Evolutionary conservation across 2,888 invertebrate genomes (phyloP).

Genomic region (Calliopum simillimum): DNA sequence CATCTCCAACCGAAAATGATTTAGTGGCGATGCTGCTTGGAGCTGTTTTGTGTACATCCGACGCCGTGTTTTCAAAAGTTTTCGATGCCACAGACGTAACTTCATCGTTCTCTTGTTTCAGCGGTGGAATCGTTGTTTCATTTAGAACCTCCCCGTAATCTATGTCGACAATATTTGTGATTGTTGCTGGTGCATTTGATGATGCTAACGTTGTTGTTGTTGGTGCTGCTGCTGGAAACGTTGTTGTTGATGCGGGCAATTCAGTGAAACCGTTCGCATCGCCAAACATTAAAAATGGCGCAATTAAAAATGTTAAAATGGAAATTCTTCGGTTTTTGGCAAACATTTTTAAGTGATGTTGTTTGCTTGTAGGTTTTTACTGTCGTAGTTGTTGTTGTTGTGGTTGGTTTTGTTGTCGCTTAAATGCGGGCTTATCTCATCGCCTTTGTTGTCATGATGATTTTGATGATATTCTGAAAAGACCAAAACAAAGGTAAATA

Average conservation of each 20-base stretch:
- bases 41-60: background rate
- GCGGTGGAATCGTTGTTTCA: background rate
- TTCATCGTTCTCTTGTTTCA: background rate
- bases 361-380: background rate
- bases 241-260: slow-evolving; percentile 16
- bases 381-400: background rate
- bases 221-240: slow-evolving; percentile 35
- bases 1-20: slow-evolving; percentile 4
- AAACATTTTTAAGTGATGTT: slow-evolving; percentile 50
- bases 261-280: slow-evolving; percentile 33
- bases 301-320: slow-evolving; percentile 56
- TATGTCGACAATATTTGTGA: slow-evolving; percentile 36
- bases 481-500: slow-evolving; percentile 10
- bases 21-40: slow-evolving; percentile 9
- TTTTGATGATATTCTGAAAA: slow-evolving; percentile 27
- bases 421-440: slow-evolving; percentile 13
- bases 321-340: slow-evolving; percentile 50
- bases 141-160: background rate
- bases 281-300: slow-evolving; percentile 46
- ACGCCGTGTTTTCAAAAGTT: slow-evolving; percentile 1
- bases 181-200: slow-evolving; percentile 46
- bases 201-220: slow-evolving; percentile 42
- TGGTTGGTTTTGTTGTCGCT: slow-evolving; percentile 7
- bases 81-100: background rate
- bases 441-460: slow-evolving; percentile 15